phyloP scores from a whole-genome alignment of 2,797 vertebrate species.

The Ptychobarbus kaznakovi region DNA sequence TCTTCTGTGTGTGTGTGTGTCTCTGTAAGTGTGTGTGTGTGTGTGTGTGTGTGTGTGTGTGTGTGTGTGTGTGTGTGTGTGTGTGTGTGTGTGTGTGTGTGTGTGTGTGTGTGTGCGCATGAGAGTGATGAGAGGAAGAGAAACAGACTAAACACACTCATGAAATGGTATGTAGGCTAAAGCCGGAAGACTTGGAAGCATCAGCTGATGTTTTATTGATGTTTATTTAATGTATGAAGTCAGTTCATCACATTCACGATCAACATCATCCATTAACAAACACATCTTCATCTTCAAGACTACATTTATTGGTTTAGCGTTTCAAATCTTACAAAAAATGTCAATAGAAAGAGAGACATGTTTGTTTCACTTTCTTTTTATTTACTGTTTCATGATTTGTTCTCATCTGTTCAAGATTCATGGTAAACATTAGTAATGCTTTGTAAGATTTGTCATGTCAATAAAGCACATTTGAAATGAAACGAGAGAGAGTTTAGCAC shows the following conservation, averaged over 20 bases:
- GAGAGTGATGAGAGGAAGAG: neutral
- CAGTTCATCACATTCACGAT: neutral
- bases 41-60: neutral
- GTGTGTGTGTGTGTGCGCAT: neutral
- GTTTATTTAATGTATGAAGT: neutral
- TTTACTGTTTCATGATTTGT: neutral
- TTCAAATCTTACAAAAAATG: neutral
- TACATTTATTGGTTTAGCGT: neutral
- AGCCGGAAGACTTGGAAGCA: neutral
- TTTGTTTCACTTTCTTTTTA: neutral
- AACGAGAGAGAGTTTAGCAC: neutral
- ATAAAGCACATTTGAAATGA: neutral
- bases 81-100: neutral
- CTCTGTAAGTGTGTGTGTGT: neutral
- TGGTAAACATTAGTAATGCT: neutral
- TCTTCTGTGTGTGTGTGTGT: neutral
- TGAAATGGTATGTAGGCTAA: neutral
- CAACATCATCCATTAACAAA: neutral
- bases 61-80: neutral
- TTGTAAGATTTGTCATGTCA: neutral
- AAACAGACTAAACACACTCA: slow-evolving; percentile 5
- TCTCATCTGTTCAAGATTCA: neutral
- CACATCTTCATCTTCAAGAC: neutral
- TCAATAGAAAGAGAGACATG: neutral
- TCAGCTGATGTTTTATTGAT: neutral